Evolutionary conservation across 2,797 vertebrate genomes (phyloP).

Genomic region (Leptatherina wallacei): DNA sequence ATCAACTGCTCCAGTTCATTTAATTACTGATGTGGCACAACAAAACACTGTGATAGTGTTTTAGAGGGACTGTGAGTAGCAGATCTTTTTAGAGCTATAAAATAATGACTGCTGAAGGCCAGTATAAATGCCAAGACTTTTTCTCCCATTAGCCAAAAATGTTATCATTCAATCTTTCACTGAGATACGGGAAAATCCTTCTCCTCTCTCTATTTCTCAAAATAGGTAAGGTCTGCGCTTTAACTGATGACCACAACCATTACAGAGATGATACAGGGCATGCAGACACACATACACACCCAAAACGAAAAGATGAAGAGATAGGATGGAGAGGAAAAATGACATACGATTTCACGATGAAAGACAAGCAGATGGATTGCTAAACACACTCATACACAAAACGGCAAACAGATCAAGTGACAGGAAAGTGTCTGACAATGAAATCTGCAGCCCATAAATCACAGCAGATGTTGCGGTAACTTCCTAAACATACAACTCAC

Average conservation of each 20-base stretch:
- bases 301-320: conserved; percentile 55
- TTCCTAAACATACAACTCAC: conserved; percentile 38
- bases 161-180: conserved; percentile 65
- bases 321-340: conserved; percentile 56
- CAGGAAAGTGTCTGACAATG: conserved; percentile 49
- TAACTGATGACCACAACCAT: conserved; percentile 73
- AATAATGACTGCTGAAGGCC: conserved; percentile 36
- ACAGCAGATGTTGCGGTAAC: conserved; percentile 27
- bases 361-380: conserved; percentile 43
- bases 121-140: conserved; percentile 46
- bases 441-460: conserved; percentile 63
- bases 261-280: conserved; percentile 40
- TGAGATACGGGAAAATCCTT: conserved; percentile 64
- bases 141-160: conserved; percentile 64
- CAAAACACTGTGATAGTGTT: background rate
- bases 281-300: conserved; percentile 15
- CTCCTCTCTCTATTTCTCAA: conserved; percentile 68
- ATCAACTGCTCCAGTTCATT: conserved; percentile 35
- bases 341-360: conserved; percentile 46
- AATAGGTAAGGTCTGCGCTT: conserved; percentile 65
- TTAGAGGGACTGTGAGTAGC: conserved; percentile 1
- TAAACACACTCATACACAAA: conserved; percentile 23
- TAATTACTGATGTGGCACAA: conserved; percentile 8
- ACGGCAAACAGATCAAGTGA: conserved; percentile 45
- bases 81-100: conserved; percentile 23